Evolutionary conservation across 2,888 invertebrate species (phyloP).

Genomic region (Microctonus brassicae): DNA sequence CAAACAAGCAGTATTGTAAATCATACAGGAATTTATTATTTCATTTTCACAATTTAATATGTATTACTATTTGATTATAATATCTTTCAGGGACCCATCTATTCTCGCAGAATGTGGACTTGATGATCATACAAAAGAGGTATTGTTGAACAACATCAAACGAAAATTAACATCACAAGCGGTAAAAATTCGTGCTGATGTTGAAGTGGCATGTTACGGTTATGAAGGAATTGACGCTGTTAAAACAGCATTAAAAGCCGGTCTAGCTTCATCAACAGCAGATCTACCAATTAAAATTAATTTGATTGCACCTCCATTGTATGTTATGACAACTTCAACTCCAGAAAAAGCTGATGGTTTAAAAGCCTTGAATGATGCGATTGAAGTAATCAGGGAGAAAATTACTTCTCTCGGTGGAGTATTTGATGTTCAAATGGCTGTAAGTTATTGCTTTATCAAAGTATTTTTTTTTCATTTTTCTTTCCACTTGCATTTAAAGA

Average conservation of each 20-base stretch:
- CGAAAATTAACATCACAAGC: conserved; percentile 96
- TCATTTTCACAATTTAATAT: background rate
- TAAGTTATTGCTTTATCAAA: conserved; percentile 70
- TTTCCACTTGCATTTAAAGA: background rate
- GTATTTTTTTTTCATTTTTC: no score
- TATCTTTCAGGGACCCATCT: conserved; percentile 83
- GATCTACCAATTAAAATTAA: conserved; percentile 98
- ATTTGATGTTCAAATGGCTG: conserved; percentile 95
- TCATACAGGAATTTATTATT: conserved; percentile 47
- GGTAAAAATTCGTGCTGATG: conserved; percentile 94
- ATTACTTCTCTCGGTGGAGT: conserved; percentile 90
- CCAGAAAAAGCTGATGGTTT: conserved; percentile 96
- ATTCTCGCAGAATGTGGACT: conserved; percentile 96
- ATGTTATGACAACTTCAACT: conserved; percentile 98
- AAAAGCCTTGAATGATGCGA: conserved; percentile 89
- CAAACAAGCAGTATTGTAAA: conserved; percentile 96
- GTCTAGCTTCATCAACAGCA: conserved; percentile 90
- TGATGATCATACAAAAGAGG: conserved; percentile 91
- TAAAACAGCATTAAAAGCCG: conserved; percentile 90
- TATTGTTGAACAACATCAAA: conserved; percentile 93
- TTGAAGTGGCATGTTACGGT: conserved; percentile 94
- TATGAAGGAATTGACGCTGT: conserved; percentile 99
- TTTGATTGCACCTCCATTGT: conserved; percentile 97
- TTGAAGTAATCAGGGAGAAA: conserved; percentile 86
- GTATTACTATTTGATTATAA: background rate